Evolutionary conservation across 2,113 vertebrate genomes (phyloP).

Genomic region (Sula dactylatra): DNA sequence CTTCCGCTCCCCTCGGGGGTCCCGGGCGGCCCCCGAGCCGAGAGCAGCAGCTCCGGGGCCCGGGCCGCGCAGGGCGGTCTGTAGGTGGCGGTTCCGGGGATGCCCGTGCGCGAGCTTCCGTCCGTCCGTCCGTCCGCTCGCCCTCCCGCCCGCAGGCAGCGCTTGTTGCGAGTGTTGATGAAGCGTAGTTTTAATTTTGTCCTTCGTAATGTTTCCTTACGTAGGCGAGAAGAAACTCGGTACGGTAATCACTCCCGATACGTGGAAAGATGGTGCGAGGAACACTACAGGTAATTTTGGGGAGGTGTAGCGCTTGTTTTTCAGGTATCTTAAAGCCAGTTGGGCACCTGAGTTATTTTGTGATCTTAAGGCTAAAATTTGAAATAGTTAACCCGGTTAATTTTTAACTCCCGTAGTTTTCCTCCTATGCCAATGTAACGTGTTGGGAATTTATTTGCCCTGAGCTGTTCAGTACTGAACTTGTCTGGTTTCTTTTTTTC

Average conservation of each 20-base stretch:
- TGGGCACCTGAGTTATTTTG: not conserved
- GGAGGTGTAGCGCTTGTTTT: not conserved
- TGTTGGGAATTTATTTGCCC: not conserved
- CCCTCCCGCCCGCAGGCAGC: no score
- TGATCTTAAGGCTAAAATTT: fast-evolving
- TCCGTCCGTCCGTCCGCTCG: no score
- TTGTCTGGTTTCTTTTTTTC: not conserved
- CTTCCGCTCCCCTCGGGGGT: not conserved
- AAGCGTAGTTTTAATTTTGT: fast-evolving
- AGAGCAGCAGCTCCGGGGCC: not conserved
- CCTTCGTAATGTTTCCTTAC: not conserved
- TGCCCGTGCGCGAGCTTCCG: no score
- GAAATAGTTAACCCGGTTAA: not conserved
- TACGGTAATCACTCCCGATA: constrained; percentile 94
- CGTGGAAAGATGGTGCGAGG: constrained; percentile 96
- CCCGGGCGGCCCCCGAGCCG: not conserved
- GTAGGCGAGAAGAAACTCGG: constrained; percentile 97
- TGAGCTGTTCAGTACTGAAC: not conserved
- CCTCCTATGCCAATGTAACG: not conserved
- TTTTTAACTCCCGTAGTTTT: not conserved
- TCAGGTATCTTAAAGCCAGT: not conserved
- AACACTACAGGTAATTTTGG: constrained; percentile 89
- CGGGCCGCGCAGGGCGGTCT: not conserved
- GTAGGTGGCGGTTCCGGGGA: not conserved
- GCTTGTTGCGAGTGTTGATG: fast-evolving